Conservation (phyloP, 2,797 vertebrate species). For the Capromys pilorides region DNA sequence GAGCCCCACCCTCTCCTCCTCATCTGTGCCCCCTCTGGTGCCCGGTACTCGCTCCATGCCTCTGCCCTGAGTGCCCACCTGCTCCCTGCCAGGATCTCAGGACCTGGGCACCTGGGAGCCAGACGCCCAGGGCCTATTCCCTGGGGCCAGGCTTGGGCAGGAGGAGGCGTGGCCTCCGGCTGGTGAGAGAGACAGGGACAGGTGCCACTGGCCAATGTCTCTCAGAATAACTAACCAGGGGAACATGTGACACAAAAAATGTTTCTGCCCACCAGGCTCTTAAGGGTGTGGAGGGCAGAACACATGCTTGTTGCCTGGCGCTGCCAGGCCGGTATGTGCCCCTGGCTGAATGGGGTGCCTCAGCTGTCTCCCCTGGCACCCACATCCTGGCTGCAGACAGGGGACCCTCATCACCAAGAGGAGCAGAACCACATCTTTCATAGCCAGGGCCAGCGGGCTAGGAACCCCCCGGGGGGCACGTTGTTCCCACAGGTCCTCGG, state of each 20-base stretch:
- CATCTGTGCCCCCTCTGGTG: neutral
- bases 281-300: too few relatives aligned
- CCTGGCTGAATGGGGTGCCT: fast-evolving
- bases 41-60: fast-evolving
- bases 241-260: neutral
- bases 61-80: neutral
- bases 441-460: neutral
- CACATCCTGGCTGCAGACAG: neutral
- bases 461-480: neutral
- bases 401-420: neutral
- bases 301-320: fast-evolving
- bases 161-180: too few relatives aligned
- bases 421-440: fast-evolving
- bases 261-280: neutral
- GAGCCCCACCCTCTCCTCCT: too few relatives aligned
- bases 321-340: too few relatives aligned
- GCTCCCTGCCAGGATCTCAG: too few relatives aligned
- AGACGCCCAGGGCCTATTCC: neutral
- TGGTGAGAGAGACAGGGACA: neutral
- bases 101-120: neutral
- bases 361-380: neutral
- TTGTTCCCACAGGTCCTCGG: neutral
- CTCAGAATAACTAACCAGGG: neutral
- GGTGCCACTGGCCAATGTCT: conserved; percentile 66
- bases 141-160: neutral